Evolutionary conservation across 35 echinoderm and acorn worm genomes (phyloP).

Genomic region (Strongylocentrotus purpuratus): DNA sequence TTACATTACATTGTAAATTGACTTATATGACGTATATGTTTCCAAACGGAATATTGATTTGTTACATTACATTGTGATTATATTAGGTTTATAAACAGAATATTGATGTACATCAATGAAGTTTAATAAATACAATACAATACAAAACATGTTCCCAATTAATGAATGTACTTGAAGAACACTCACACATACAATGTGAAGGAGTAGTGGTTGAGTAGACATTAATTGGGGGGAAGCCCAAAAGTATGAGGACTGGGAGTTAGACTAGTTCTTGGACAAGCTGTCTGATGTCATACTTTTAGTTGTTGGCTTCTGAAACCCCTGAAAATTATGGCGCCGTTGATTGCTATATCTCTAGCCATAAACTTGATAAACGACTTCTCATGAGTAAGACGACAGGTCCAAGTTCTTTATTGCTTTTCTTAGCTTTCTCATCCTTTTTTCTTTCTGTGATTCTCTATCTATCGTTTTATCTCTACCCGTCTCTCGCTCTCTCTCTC

Average conservation of each 20-base stretch:
- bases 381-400: not conserved
- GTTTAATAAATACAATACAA: no score
- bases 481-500: not conserved
- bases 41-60: no score
- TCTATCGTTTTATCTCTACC: not conserved
- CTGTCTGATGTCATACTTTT: not conserved
- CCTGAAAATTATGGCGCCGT: not conserved
- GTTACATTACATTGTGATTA: no score
- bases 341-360: constrained; percentile 2
- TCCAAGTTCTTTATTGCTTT: constrained; percentile 18
- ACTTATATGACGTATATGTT: no score
- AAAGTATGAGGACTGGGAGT: not conserved
- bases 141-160: no score
- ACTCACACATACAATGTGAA: not conserved
- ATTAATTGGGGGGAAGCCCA: not conserved
- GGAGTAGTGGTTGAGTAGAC: not conserved
- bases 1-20: no score
- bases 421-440: not conserved
- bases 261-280: not conserved
- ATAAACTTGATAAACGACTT: constrained; percentile 4
- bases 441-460: not conserved
- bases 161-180: not conserved
- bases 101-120: no score
- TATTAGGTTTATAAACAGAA: no score
- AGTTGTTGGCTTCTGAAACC: not conserved